Percentiles rank a stretch among this genome's conserved stretches.
Conservation (phyloP, 2,113 vertebrate species). For the Zootoca vivipara region DNA sequence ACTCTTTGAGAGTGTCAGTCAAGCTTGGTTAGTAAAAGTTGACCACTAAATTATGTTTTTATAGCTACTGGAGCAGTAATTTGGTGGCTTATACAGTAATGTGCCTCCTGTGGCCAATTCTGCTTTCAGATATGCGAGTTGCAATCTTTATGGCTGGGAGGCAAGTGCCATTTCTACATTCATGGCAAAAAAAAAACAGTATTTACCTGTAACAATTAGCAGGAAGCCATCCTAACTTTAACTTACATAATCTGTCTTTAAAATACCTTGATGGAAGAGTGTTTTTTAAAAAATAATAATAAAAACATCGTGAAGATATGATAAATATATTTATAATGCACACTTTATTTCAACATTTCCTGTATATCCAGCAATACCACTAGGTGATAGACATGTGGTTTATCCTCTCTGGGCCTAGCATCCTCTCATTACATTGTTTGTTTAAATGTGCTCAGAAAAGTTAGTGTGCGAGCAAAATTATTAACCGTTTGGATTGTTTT, state of each 20-base stretch:
- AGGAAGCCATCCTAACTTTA: constrained; percentile 19
- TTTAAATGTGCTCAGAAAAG: neutral
- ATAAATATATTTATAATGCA: neutral
- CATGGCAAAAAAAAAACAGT: neutral
- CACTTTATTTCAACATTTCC: neutral
- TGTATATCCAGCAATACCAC: neutral
- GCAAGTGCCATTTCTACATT: constrained; percentile 32
- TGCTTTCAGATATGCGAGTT: constrained; percentile 34
- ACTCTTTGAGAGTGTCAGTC: neutral
- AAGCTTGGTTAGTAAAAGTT: constrained; percentile 32
- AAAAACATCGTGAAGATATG: neutral
- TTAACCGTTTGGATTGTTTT: constrained; percentile 16
- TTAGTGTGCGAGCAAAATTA: neutral
- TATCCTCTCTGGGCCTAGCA: neutral
- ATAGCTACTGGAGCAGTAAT: neutral
- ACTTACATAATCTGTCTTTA: neutral
- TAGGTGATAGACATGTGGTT: neutral
- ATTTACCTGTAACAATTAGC: constrained; percentile 21
- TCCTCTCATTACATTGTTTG: neutral
- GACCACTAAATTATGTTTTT: constrained; percentile 21
- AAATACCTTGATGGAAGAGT: neutral
- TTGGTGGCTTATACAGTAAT: constrained; percentile 31
- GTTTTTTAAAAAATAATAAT: neutral
- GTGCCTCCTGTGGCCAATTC: constrained; percentile 38
- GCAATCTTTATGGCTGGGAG: constrained; percentile 38